Evolutionary conservation across 2,113 vertebrate species (phyloP).

Genomic region (Pyxicephalus adspersus): DNA sequence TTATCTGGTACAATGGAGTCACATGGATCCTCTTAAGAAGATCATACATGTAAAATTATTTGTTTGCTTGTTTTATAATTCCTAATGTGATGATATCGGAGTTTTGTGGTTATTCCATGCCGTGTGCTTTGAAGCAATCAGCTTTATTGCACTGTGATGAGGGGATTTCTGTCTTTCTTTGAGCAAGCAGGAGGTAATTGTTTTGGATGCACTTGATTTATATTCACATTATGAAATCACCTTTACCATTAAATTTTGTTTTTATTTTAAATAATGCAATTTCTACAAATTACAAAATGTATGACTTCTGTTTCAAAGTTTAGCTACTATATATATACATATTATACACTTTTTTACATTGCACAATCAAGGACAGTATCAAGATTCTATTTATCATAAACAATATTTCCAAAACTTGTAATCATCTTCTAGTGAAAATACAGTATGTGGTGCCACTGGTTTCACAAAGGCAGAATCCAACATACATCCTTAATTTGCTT

Average conservation of each 20-base stretch:
- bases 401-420: no score
- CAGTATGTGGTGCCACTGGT: no score
- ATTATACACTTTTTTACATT: no score
- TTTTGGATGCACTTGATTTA: conserved; percentile 27
- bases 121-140: conserved; percentile 22
- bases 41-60: conserved; percentile 34
- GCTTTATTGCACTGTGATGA: conserved; percentile 51
- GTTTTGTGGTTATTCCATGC: conserved; percentile 22
- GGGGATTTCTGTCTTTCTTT: conserved; percentile 49
- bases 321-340: no score
- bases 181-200: conserved; percentile 26
- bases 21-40: conserved; percentile 44
- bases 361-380: no score
- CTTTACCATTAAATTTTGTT: not conserved
- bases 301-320: not conserved
- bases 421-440: no score
- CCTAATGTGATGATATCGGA: conserved; percentile 45
- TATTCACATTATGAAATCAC: not conserved
- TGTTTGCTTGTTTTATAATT: conserved; percentile 44
- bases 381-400: no score
- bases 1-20: conserved; percentile 23
- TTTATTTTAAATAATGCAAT: no score
- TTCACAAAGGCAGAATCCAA: no score
- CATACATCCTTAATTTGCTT: no score
- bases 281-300: no score